Percentiles rank a stretch among this genome's conserved stretches.
These are phyloP conservation scores for Alcis repandata DNA, from an alignment of 2,888 invertebrate genomes.

Conservation along the genomic window DNA sequence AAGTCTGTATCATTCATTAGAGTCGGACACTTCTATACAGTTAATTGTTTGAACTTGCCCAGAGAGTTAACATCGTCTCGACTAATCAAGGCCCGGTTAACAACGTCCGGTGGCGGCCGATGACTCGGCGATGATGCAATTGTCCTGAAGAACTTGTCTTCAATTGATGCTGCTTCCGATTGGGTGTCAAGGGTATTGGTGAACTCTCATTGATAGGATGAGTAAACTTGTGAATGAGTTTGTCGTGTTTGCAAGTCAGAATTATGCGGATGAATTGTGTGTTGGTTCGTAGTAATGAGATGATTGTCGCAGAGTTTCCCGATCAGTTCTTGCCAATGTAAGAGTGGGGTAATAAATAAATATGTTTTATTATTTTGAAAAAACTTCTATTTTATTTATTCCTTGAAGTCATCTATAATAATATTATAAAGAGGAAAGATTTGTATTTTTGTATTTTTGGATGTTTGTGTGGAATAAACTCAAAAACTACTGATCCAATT, in stretches of 20 bases:
- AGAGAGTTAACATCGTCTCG: constrained; percentile 81
- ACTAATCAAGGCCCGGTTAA: constrained; percentile 84
- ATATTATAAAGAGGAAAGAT: too few relatives aligned
- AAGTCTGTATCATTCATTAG: constrained; percentile 82
- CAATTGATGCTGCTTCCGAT: constrained; percentile 79
- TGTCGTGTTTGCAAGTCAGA: constrained; percentile 7
- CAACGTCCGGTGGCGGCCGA: constrained; percentile 84
- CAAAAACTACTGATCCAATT: too few relatives aligned
- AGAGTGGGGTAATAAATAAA: neutral
- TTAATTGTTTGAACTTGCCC: constrained; percentile 86
- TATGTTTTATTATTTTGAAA: too few relatives aligned
- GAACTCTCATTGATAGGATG: constrained; percentile 53
- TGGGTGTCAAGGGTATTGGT: constrained; percentile 77
- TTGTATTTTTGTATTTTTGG: too few relatives aligned
- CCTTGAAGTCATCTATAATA: too few relatives aligned
- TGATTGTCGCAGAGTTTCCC: neutral
- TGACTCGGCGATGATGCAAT: constrained; percentile 84
- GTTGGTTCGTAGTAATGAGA: neutral
- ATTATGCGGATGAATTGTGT: neutral
- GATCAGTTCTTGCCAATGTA: neutral
- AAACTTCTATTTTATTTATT: too few relatives aligned
- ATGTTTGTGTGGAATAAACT: too few relatives aligned
- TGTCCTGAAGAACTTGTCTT: constrained; percentile 30
- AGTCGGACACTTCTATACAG: constrained; percentile 85
- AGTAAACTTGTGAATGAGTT: constrained; percentile 27